These are phyloP conservation scores for Platalea minor DNA, from an alignment of 2,797 vertebrate species.

Conservation along the genomic window DNA sequence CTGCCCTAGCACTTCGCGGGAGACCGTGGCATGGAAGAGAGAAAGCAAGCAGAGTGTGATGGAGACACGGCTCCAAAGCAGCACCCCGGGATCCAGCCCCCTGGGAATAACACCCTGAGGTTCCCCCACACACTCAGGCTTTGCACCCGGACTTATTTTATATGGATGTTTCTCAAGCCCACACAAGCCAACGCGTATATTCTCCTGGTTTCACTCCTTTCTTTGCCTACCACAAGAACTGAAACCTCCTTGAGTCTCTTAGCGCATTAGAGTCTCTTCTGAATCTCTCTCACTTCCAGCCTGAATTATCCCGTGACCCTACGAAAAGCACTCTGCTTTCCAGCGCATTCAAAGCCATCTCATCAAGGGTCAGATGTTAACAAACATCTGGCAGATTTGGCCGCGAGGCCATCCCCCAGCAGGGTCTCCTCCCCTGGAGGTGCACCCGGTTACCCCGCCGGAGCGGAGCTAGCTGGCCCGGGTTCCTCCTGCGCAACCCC, in stretches of 20 bases:
- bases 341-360: neutral
- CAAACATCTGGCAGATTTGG: neutral
- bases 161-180: conserved; percentile 37
- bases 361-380: neutral
- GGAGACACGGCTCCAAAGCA: neutral
- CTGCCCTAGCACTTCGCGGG: neutral
- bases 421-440: neutral
- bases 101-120: neutral
- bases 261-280: neutral
- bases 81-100: neutral
- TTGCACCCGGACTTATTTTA: neutral
- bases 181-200: neutral
- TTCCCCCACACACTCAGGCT: neutral
- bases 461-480: neutral
- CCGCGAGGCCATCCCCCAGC: neutral
- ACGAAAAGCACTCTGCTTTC: neutral
- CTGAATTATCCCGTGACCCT: accelerated
- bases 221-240: neutral
- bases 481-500: neutral
- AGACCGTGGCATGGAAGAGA: neutral
- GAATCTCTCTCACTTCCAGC: neutral
- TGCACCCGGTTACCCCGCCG: accelerated
- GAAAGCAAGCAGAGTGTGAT: neutral
- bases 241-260: neutral
- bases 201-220: neutral